These are phyloP conservation scores for Drosophila robusta DNA, from an alignment of 2,888 invertebrate species.

Conservation along the genomic window DNA sequence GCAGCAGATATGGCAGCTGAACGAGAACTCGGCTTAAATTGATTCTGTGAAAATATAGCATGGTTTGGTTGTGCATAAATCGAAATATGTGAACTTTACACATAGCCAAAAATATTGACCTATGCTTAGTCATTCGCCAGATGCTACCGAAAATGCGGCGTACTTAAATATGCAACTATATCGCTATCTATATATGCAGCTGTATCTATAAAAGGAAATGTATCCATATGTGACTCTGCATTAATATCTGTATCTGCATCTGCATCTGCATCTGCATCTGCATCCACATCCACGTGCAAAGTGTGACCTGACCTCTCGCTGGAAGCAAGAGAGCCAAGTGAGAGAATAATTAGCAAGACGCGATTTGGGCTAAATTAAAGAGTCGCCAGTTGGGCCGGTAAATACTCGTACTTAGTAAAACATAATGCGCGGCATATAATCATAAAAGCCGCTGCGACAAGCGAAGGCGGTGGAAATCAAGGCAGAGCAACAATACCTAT, in stretches of 20 bases:
- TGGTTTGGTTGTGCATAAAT: constrained; percentile 13
- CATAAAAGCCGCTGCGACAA: constrained; percentile 25
- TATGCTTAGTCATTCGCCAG: constrained; percentile 50
- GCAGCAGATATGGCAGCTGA: not conserved
- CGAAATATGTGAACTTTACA: constrained; percentile 17
- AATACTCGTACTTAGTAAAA: constrained; percentile 38
- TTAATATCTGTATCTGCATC: not conserved
- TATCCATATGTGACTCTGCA: not conserved
- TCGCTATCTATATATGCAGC: not conserved
- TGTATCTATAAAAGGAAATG: no score
- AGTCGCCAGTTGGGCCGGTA: constrained; percentile 11
- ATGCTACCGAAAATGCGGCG: constrained; percentile 20
- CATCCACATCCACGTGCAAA: constrained; percentile 2
- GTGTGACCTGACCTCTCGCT: constrained; percentile 18
- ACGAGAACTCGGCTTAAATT: no score
- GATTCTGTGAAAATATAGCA: not conserved
- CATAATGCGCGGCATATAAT: constrained; percentile 28
- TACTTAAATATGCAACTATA: not conserved
- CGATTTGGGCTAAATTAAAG: constrained; percentile 33
- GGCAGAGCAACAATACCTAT: constrained; percentile 36
- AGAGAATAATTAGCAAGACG: constrained; percentile 33
- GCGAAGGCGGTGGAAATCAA: constrained; percentile 42
- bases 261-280: not conserved
- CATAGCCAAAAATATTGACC: constrained; percentile 34
- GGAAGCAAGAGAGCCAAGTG: not conserved